Evolutionary conservation across 2,113 vertebrate species (phyloP).

Genomic region (Platanista minor): DNA sequence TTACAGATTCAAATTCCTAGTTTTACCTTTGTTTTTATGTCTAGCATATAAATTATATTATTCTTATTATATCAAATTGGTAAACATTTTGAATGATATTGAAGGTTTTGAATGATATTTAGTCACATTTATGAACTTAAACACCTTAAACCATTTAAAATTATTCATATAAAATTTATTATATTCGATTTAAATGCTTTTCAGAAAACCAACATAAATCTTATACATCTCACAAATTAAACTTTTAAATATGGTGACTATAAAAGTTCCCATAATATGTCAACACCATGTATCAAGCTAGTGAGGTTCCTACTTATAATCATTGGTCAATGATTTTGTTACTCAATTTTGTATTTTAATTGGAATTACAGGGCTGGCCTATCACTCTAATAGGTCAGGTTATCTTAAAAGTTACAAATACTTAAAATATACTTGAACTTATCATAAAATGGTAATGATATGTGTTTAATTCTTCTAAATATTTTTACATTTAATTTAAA

Average conservation of each 20-base stretch:
- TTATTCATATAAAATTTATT: neutral
- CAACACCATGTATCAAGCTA: neutral
- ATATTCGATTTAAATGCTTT: constrained; percentile 25
- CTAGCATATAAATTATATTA: neutral
- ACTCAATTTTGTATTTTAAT: constrained; percentile 28
- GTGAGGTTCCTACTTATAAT: neutral
- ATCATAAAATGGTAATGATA: neutral
- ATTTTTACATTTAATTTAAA: constrained; percentile 26
- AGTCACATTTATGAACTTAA: neutral
- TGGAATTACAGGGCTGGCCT: neutral
- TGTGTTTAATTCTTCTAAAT: neutral
- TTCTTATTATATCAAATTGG: neutral
- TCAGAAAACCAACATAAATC: neutral
- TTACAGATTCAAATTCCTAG: neutral
- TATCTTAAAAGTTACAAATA: constrained; percentile 5
- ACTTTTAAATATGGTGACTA: neutral
- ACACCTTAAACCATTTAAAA: neutral
- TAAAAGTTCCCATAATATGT: neutral
- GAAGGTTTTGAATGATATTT: neutral
- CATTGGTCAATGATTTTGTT: neutral
- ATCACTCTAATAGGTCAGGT: neutral
- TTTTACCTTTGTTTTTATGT: constrained; percentile 3
- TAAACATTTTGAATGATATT: neutral
- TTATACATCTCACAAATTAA: neutral
- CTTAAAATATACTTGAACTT: neutral